phyloP scores from a whole-genome alignment of 2,797 vertebrate species.

The Sebastes steindachneri region DNA sequence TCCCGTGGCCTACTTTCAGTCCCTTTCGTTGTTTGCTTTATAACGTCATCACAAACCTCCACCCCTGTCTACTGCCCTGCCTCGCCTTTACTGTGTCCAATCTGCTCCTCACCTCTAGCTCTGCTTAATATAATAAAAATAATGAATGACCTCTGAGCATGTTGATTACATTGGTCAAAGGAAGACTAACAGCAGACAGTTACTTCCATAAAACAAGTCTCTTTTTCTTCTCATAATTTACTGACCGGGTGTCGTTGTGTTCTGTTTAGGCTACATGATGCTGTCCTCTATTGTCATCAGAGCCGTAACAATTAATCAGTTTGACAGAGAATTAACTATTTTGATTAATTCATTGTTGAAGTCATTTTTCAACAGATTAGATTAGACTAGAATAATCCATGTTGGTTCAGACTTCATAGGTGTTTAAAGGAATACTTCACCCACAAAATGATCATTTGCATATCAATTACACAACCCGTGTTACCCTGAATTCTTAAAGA shows the following conservation, averaged over 20 bases:
- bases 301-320: neutral
- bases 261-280: neutral
- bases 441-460: too few species aligned
- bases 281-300: neutral
- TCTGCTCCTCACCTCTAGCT: too few species aligned
- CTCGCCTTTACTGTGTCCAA: neutral
- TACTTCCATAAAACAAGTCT: neutral
- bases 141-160: neutral
- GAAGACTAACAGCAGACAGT: neutral
- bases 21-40: neutral
- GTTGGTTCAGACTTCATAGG: neutral
- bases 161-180: neutral
- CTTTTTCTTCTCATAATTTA: neutral
- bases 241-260: neutral
- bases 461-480: rapidly evolving
- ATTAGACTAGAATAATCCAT: neutral
- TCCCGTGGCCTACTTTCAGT: conserved; percentile 2
- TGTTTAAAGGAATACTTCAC: neutral
- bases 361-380: neutral
- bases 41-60: neutral
- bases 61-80: neutral
- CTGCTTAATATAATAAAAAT: too few species aligned
- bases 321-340: neutral
- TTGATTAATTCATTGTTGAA: neutral
- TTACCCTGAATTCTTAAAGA: neutral